These are phyloP conservation scores for Amphilophus citrinellus DNA, from an alignment of 2,113 vertebrate genomes.

Conservation along the genomic window DNA sequence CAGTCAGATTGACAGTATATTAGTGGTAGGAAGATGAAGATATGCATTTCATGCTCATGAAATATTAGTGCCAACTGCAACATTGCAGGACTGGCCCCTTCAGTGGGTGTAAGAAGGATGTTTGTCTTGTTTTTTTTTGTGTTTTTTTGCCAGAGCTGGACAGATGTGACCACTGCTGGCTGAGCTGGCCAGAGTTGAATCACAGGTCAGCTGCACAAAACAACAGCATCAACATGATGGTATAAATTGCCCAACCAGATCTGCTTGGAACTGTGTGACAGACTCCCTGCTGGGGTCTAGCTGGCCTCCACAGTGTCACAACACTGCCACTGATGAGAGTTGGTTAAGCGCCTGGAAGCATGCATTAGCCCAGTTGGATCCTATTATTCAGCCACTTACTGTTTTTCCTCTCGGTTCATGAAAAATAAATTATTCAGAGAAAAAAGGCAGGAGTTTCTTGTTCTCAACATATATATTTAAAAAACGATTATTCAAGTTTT, in stretches of 20 bases:
- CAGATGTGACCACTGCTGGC: slow-evolving; percentile 35
- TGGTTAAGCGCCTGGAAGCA: slow-evolving; percentile 51
- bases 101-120: neutral
- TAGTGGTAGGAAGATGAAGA: neutral
- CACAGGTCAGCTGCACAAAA: slow-evolving; percentile 33
- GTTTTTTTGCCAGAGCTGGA: neutral
- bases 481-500: neutral
- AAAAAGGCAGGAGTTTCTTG: neutral
- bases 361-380: slow-evolving; percentile 21
- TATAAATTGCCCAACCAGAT: slow-evolving; percentile 13
- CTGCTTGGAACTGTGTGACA: slow-evolving; percentile 41
- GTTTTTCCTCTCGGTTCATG: neutral
- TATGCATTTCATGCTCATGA: neutral
- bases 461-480: neutral
- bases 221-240: slow-evolving; percentile 15
- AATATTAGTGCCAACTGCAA: neutral
- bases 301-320: slow-evolving; percentile 47
- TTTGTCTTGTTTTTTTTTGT: neutral
- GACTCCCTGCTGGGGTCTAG: slow-evolving; percentile 50
- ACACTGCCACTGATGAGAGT: slow-evolving; percentile 29
- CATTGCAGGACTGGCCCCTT: neutral
- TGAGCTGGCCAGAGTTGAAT: slow-evolving; percentile 31
- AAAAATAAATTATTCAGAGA: slow-evolving; percentile 11
- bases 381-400: slow-evolving; percentile 9
- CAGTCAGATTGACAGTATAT: neutral